These are phyloP conservation scores for Gryllus bimaculatus DNA, from an alignment of 1,140 invertebrate genomes.

Conservation along the genomic window DNA sequence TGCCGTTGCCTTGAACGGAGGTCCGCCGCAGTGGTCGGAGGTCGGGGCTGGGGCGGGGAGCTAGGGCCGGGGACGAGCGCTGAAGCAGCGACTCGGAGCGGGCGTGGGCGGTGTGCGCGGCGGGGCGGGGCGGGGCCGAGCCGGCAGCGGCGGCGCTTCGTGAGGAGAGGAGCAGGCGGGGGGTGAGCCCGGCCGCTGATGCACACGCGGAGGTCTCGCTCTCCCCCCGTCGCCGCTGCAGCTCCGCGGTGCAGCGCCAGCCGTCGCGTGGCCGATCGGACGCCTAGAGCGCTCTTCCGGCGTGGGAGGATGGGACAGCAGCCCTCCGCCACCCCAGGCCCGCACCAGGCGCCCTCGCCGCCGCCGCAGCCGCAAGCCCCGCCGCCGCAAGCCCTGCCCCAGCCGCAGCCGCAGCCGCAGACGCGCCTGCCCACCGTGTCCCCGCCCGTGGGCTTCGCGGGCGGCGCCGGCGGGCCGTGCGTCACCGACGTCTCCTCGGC, in stretches of 20 bases:
- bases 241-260: background rate
- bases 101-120: background rate
- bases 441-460: background rate
- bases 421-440: background rate
- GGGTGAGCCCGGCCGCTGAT: background rate
- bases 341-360: no score
- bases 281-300: background rate
- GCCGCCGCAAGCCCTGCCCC: no score
- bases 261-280: background rate
- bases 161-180: background rate
- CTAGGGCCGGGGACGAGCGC: background rate
- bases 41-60: background rate
- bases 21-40: no score
- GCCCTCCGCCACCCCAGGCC: no score
- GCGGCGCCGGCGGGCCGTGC: no score
- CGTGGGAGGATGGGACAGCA: background rate
- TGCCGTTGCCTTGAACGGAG: background rate
- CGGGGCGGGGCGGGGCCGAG: no score
- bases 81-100: background rate
- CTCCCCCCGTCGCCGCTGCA: no score
- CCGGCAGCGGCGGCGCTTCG: background rate
- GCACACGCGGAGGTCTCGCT: background rate
- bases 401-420: no score
- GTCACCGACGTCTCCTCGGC: background rate
- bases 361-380: no score